Conservation (phyloP, 2,113 vertebrate genomes). For the Cynocephalus volans region DNA sequence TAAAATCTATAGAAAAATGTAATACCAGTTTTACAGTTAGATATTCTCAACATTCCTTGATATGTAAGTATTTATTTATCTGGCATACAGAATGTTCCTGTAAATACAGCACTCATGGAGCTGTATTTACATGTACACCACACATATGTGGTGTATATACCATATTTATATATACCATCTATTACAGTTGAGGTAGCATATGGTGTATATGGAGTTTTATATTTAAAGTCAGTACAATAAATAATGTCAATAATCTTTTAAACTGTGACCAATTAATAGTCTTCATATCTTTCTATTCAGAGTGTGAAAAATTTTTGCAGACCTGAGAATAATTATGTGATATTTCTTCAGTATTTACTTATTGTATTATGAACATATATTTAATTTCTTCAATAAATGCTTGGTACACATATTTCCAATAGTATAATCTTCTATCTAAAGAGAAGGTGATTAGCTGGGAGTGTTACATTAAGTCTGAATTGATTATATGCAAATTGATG, state of each 20-base stretch:
- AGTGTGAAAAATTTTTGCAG: constrained; percentile 44
- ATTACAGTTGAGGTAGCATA: neutral
- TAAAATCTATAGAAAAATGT: constrained; percentile 32
- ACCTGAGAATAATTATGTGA: neutral
- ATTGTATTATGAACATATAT: constrained; percentile 9
- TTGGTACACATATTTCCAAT: neutral
- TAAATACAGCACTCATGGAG: neutral
- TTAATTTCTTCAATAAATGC: constrained; percentile 63
- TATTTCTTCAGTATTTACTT: neutral
- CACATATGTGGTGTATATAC: neutral
- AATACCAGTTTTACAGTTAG: neutral
- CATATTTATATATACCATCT: neutral
- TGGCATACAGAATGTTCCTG: neutral
- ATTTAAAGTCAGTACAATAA: constrained; percentile 20
- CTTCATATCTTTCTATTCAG: constrained; percentile 22
- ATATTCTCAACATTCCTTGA: neutral
- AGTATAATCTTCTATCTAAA: constrained; percentile 58
- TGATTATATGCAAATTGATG: constrained; percentile 67
- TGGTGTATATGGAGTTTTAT: neutral
- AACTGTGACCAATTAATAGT: constrained; percentile 6
- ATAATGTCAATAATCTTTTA: constrained; percentile 8
- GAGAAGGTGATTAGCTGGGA: neutral
- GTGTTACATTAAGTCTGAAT: constrained; percentile 33
- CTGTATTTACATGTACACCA: neutral
- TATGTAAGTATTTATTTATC: constrained; percentile 7